These are phyloP conservation scores for Mnemiopsis leidyi DNA, from an alignment of 37 sponge, comb jelly and placozoan species.

Conservation along the genomic window DNA sequence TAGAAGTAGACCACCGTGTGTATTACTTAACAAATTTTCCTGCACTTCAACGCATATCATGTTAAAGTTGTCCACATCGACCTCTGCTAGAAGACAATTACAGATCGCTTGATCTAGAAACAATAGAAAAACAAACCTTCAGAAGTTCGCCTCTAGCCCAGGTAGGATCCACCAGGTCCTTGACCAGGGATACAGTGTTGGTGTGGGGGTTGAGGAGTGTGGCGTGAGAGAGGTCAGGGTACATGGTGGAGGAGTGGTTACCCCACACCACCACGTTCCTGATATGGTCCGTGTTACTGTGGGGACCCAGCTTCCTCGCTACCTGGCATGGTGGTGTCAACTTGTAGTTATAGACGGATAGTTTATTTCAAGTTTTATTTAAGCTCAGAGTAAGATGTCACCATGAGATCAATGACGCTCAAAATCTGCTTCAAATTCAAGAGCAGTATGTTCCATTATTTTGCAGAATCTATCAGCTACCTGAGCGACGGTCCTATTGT, in stretches of 20 bases:
- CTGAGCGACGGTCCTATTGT: constrained; percentile 15
- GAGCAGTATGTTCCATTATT: not conserved
- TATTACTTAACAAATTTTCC: too few relatives aligned
- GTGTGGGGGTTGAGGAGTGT: not conserved
- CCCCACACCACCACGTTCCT: constrained; percentile 16
- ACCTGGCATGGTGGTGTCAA: not conserved
- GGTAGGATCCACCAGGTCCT: not conserved
- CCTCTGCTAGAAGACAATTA: not conserved
- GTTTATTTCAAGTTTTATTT: not conserved
- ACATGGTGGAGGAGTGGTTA: constrained; percentile 35
- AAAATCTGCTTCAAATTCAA: too few relatives aligned
- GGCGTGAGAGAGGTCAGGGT: constrained; percentile 17
- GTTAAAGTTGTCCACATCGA: too few relatives aligned
- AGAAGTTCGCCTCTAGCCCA: not conserved
- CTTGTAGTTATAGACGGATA: not conserved
- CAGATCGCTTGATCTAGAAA: not conserved
- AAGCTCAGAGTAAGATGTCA: too few relatives aligned
- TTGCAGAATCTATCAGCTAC: not conserved
- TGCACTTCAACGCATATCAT: too few relatives aligned
- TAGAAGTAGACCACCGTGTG: too few relatives aligned
- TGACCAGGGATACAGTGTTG: not conserved
- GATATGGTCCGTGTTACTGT: not conserved
- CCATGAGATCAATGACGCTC: too few relatives aligned
- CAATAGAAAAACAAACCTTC: not conserved
- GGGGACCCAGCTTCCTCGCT: not conserved